Base-by-base conservation (phyloP, 2,797 vertebrate genomes). In the Salmo trutta region DNA sequence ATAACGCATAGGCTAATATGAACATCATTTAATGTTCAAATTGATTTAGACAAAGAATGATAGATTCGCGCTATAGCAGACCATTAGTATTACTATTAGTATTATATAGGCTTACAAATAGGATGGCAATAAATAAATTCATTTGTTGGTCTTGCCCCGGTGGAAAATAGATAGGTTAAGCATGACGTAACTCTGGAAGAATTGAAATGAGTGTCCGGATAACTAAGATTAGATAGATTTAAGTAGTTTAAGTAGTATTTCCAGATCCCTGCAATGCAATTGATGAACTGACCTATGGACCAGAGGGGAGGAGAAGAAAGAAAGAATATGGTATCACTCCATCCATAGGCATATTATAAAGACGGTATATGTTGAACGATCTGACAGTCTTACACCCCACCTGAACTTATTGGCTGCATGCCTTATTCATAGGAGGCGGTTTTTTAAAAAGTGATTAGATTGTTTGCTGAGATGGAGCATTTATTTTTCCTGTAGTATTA, bases 401-500 rank as follows among this genome's bases (percentile, higher is more conserved):
- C 76, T 75, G 36, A 85, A 85, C 71, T 27, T 15, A 84, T 80
- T 81, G 79, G 71, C 82, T 72, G 16, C 73, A 74, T 72, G n/a
- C 73, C 67, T 70, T 31, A 79, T 77, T 75, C 72, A 1, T 79
- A 15, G 51, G 71, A 36, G 69, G 27, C 65, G 62, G 62, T 59
- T 59, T 59, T 24, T 29, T 16, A 62, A 8, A 6, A 76, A 47
- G 29, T 59, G 54, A 19, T 77, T 71, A 21, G 31, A 14, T 52
- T 62, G 78, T 81, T 1, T 78, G 51, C 56, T 67, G 51, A 65
- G 59, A 80, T 71, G 16, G 4, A 27, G n/a, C 14, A 33, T 19
- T 33, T 19, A 47, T 33, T 17, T 68, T 19, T 33, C 16, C 29
- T 33, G 65, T 8, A 2, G 54, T n/a, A 7, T 59, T 59, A 59